Conservation (phyloP, 2,797 vertebrate species). For the Gastrophryne carolinensis region DNA sequence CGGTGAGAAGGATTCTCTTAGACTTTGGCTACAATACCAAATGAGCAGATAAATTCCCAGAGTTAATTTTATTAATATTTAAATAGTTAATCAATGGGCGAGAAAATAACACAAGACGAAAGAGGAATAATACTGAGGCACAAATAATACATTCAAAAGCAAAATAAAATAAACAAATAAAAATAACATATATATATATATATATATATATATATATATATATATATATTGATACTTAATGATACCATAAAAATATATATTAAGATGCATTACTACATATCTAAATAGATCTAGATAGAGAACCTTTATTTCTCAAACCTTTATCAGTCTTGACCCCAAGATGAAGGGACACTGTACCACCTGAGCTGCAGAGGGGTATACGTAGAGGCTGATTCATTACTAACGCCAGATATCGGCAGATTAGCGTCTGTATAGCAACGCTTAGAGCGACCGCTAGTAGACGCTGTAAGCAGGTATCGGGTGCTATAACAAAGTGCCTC, state of each 20-base stretch:
- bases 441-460: no score
- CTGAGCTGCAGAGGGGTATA: no score
- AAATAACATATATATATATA: no score
- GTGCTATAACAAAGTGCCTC: no score
- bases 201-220: not conserved
- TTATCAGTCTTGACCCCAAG: no score
- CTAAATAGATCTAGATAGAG: not conserved
- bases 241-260: not conserved
- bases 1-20: not conserved
- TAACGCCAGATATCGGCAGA: no score
- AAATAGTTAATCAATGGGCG: not conserved
- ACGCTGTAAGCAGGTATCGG: no score
- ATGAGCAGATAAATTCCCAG: not conserved
- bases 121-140: not conserved
- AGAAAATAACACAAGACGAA: not conserved
- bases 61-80: slow-evolving; percentile 34
- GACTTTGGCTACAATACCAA: slow-evolving; percentile 13
- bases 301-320: not conserved
- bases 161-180: no score
- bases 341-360: no score
- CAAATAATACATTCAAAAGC: not conserved
- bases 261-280: not conserved
- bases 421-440: no score
- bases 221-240: not conserved
- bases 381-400: no score